Percentiles rank a stretch among this genome's conserved stretches.
Conservation (phyloP, 2,888 invertebrate genomes). For the Urechis unicinctus region DNA sequence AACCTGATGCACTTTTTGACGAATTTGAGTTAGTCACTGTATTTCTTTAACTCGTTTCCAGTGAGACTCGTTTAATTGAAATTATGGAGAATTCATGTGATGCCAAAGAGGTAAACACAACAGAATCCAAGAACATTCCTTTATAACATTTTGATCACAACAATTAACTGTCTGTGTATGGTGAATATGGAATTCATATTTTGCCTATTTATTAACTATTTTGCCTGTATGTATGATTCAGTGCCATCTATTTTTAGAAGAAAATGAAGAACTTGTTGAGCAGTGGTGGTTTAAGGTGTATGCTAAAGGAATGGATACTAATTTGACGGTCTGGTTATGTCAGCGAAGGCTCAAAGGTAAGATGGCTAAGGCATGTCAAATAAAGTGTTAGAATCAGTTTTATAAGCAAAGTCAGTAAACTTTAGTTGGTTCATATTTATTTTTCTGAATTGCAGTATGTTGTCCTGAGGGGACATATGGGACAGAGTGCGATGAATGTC, state of each 20-base stretch:
- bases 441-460: conserved; percentile 57
- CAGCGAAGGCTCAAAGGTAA: conserved; percentile 26
- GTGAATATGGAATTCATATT: too few species aligned
- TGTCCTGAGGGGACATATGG: conserved; percentile 83
- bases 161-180: too few species aligned
- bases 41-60: too few species aligned
- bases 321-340: conserved; percentile 71
- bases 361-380: not conserved
- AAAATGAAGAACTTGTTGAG: conserved; percentile 74
- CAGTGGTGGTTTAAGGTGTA: conserved; percentile 78
- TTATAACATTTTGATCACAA: too few species aligned
- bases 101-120: conserved; percentile 64
- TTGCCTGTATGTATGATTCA: too few species aligned
- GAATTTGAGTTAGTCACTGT: too few species aligned
- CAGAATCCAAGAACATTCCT: too few species aligned
- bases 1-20: too few species aligned
- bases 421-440: not conserved
- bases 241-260: conserved; percentile 78
- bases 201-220: too few species aligned
- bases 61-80: conserved; percentile 84
- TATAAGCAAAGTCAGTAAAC: too few species aligned
- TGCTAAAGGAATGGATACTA: conserved; percentile 55
- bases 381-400: not conserved
- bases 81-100: conserved; percentile 82
- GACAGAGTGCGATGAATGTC: conserved; percentile 71